Percentiles rank a stretch among this genome's conserved stretches.
Conservation (phyloP, 1,140 invertebrate genomes). For the Palaemon carinicauda region DNA sequence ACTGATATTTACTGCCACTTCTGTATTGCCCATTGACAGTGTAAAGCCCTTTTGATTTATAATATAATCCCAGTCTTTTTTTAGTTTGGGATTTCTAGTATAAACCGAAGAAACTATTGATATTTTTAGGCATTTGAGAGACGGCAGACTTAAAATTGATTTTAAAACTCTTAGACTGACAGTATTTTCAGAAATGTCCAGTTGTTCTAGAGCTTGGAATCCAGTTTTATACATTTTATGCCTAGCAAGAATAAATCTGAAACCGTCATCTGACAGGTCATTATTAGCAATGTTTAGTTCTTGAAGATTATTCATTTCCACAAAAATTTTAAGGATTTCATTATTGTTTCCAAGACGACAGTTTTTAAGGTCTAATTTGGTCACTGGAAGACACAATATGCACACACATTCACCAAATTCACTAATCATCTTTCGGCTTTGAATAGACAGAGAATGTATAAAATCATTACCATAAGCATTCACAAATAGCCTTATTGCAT, state of each 20-base stretch:
- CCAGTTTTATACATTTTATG: constrained; percentile 22
- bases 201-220: constrained; percentile 4
- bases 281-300: constrained; percentile 13
- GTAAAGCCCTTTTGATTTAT: background rate
- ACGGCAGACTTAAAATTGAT: background rate
- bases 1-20: background rate
- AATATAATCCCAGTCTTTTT: background rate
- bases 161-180: background rate
- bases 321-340: constrained; percentile 10
- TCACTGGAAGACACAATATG: constrained; percentile 2
- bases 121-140: background rate
- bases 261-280: constrained; percentile 30
- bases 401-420: constrained; percentile 14
- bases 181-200: constrained; percentile 22
- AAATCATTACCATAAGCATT: constrained; percentile 11
- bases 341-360: constrained; percentile 21
- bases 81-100: background rate
- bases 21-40: background rate
- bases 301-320: constrained; percentile 20
- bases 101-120: background rate
- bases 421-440: background rate
- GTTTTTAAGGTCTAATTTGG: constrained; percentile 4
- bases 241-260: background rate
- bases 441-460: background rate
- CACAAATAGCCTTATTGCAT: background rate